A percentile compares a stretch with the other conserved stretches of the same genome.
These are phyloP conservation scores for Drosophila quadrilineata DNA, from an alignment of 1,140 invertebrate genomes.

Conservation along the genomic window DNA sequence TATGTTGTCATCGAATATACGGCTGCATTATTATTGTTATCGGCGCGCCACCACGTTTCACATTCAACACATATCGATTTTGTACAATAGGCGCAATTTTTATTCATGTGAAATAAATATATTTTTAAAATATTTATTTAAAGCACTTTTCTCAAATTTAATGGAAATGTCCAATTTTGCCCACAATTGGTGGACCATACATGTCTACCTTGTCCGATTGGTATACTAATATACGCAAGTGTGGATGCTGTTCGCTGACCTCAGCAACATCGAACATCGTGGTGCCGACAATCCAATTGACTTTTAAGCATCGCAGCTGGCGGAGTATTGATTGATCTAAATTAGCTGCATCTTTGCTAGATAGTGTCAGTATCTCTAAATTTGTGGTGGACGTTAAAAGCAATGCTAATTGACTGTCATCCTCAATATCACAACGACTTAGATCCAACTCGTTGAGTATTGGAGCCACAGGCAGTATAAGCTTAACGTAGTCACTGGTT, in stretches of 20 bases:
- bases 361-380: slow-evolving; percentile 25
- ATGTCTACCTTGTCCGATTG: slow-evolving; percentile 1
- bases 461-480: slow-evolving; percentile 17
- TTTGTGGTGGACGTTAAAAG: slow-evolving; percentile 36
- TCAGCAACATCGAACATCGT: slow-evolving; percentile 10
- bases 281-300: slow-evolving; percentile 21
- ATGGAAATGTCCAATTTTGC: slow-evolving; percentile 13
- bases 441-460: slow-evolving; percentile 43
- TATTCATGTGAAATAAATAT: neutral
- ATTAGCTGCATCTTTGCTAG: slow-evolving; percentile 5
- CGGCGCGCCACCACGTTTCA: neutral
- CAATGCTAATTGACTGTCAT: slow-evolving; percentile 27
- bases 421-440: slow-evolving; percentile 33
- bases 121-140: slow-evolving; percentile 8
- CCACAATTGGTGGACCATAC: slow-evolving; percentile 18
- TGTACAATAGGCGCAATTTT: neutral
- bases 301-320: neutral
- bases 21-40: neutral
- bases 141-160: neutral
- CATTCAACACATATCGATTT: neutral
- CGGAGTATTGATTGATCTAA: neutral
- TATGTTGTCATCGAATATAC: neutral
- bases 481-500: slow-evolving; percentile 16
- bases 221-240: slow-evolving; percentile 32
- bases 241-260: slow-evolving; percentile 24